Conservation (phyloP, 2,888 invertebrate genomes). For the Agonopterix arenella region DNA sequence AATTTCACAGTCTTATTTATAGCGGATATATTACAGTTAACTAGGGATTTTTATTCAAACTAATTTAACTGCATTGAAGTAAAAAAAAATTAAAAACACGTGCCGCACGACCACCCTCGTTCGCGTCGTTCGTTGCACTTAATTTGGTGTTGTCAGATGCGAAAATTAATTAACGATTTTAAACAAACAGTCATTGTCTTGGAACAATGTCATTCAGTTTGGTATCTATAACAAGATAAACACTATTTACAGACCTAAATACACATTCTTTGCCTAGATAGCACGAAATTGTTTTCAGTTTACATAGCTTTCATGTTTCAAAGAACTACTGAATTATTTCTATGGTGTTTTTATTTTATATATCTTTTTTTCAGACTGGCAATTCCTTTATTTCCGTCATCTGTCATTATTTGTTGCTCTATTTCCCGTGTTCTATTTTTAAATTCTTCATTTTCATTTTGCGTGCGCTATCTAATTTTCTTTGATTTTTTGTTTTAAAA, state of each 20-base stretch:
- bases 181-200: not conserved
- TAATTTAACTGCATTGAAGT: conserved; percentile 22
- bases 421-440: conserved; percentile 27
- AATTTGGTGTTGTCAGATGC: conserved; percentile 22
- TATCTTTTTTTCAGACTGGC: not conserved
- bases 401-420: conserved; percentile 2
- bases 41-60: conserved; percentile 23
- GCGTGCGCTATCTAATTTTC: not conserved
- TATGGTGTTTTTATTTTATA: no score
- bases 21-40: not conserved
- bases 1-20: conserved; percentile 4
- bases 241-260: no score
- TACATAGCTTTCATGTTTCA: not conserved
- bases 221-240: no score
- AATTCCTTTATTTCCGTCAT: not conserved
- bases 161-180: conserved; percentile 10
- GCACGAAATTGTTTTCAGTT: not conserved
- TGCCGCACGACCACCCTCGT: conserved; percentile 35
- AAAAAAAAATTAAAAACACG: conserved; percentile 24
- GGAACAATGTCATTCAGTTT: no score
- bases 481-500: not conserved
- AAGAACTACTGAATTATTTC: no score
- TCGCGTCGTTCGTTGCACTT: conserved; percentile 38
- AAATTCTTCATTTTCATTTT: conserved; percentile 13
- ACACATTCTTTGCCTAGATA: not conserved